A percentile compares a stretch with the other conserved stretches of the same genome.
Evolutionary conservation across 2,797 vertebrate species (phyloP).

Genomic region (Poeciliopsis gracilis): DNA sequence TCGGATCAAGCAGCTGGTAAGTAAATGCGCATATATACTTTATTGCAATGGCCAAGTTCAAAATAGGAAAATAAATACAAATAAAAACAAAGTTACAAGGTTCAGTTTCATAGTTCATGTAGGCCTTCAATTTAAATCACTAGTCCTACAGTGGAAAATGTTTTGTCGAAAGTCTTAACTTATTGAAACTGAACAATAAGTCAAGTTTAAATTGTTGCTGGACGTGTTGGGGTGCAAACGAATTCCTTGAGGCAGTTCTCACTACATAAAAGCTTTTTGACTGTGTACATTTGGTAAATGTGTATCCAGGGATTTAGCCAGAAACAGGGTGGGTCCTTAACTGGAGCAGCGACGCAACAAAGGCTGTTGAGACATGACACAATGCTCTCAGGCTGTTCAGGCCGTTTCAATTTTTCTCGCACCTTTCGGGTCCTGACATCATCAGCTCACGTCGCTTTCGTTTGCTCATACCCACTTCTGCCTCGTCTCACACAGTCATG

Average conservation of each 20-base stretch:
- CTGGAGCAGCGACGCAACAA: background rate
- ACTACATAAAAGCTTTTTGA: background rate
- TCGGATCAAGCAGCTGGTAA: background rate
- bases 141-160: background rate
- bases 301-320: background rate
- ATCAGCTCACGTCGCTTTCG: constrained; percentile 2
- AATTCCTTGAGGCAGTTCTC: no score
- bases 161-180: background rate
- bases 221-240: background rate
- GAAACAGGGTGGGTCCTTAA: background rate
- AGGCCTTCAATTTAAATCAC: background rate
- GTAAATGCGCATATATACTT: background rate
- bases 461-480: background rate
- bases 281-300: background rate
- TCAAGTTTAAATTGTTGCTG: background rate
- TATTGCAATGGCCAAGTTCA: background rate
- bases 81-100: background rate
- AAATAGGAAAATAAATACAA: background rate
- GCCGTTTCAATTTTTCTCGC: constrained; percentile 15
- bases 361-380: background rate
- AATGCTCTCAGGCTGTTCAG: background rate
- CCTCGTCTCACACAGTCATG: constrained; percentile 25
- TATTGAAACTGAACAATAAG: background rate
- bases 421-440: constrained; percentile 12
- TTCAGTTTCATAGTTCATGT: background rate